Percentiles rank a stretch among this genome's conserved stretches.
These are phyloP conservation scores for Habrosyne pyritoides DNA, from an alignment of 2,888 invertebrate genomes.

Conservation along the genomic window DNA sequence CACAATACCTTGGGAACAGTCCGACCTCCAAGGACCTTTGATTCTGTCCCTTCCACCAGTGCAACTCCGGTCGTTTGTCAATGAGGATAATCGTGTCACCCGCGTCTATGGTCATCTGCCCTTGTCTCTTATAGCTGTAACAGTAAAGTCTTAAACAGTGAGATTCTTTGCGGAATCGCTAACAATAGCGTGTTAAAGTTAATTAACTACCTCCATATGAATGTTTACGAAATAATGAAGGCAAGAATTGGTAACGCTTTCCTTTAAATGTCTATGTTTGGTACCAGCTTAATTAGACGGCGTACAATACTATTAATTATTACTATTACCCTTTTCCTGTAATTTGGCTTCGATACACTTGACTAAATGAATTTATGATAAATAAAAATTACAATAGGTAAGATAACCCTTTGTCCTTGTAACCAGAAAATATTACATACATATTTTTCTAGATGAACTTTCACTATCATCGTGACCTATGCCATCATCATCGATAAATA, in stretches of 20 bases:
- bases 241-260: neutral
- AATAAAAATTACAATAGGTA: no score
- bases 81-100: slow-evolving; percentile 95
- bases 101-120: slow-evolving; percentile 89
- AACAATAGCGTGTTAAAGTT: slow-evolving; percentile 14
- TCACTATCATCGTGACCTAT: no score
- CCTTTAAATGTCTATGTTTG: neutral
- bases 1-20: slow-evolving; percentile 89
- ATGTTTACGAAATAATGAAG: neutral
- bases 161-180: neutral
- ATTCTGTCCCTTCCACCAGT: slow-evolving; percentile 98
- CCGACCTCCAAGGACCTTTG: slow-evolving; percentile 95
- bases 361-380: no score
- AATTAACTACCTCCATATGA: neutral
- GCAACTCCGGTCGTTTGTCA: slow-evolving; percentile 93
- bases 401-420: no score
- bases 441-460: no score
- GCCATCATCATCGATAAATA: neutral
- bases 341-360: no score
- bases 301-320: neutral
- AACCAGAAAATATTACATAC: no score
- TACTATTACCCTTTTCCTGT: neutral
- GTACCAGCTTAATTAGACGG: neutral
- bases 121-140: slow-evolving; percentile 77
- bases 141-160: slow-evolving; percentile 11